These are phyloP conservation scores for Morus bassanus DNA, from an alignment of 2,797 vertebrate genomes.

Conservation along the genomic window DNA sequence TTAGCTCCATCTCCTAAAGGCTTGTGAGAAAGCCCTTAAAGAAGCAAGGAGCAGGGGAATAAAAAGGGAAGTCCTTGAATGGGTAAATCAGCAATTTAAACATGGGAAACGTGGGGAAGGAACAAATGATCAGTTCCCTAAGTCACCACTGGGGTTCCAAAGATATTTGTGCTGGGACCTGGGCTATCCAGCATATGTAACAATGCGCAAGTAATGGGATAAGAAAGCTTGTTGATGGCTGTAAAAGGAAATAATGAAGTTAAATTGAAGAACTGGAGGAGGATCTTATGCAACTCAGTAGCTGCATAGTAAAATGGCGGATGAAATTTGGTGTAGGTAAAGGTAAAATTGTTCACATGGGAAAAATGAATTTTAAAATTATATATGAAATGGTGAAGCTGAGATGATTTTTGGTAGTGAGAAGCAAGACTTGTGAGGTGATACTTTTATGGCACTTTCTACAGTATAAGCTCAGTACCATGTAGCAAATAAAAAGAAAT, in stretches of 20 bases:
- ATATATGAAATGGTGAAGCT: neutral
- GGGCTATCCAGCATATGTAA: neutral
- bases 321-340: neutral
- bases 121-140: neutral
- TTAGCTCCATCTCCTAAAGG: neutral
- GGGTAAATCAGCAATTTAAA: neutral
- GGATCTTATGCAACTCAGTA: neutral
- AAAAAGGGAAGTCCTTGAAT: neutral
- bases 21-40: neutral
- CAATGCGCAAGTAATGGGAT: neutral
- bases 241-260: neutral
- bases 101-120: neutral
- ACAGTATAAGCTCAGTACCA: neutral
- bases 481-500: neutral
- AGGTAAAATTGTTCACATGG: neutral
- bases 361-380: neutral
- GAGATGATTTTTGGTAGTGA: neutral
- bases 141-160: neutral
- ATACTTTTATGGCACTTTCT: neutral
- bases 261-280: neutral
- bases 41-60: neutral
- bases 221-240: neutral
- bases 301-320: neutral
- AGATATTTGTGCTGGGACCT: neutral
- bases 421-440: neutral